Percentiles rank a stretch among this genome's conserved stretches.
These are phyloP conservation scores for Mus caroli DNA, from an alignment of 2,797 vertebrate species.

Conservation along the genomic window DNA sequence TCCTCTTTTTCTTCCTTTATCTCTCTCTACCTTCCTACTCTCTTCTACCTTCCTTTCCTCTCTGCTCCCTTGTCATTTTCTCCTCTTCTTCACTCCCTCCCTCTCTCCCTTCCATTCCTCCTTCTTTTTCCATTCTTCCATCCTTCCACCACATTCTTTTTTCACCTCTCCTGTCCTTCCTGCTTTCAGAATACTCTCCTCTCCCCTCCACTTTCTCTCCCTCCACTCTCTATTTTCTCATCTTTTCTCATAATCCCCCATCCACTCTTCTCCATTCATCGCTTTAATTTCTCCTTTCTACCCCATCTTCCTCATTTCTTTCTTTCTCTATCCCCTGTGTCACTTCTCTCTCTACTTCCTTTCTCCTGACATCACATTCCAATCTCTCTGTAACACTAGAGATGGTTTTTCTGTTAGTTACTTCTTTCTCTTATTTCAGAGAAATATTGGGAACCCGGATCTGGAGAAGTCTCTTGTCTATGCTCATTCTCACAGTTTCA, in stretches of 20 bases:
- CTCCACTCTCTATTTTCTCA: not conserved
- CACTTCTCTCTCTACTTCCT: too few species aligned
- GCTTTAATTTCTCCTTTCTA: not conserved
- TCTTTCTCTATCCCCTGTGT: not conserved
- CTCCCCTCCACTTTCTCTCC: not conserved
- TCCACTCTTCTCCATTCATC: not conserved
- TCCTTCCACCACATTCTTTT: too few species aligned
- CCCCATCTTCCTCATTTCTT: not conserved
- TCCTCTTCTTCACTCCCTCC: rapidly evolving
- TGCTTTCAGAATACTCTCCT: not conserved
- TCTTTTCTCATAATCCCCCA: not conserved
- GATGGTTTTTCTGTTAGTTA: not conserved
- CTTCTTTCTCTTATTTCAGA: not conserved
- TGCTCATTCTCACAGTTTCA: not conserved
- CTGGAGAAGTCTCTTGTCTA: not conserved
- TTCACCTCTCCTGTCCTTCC: not conserved
- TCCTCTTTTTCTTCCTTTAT: rapidly evolving
- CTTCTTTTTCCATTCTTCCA: not conserved
- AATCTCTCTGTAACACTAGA: not conserved
- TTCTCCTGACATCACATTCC: not conserved
- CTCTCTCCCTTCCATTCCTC: too few species aligned
- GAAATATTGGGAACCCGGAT: not conserved
- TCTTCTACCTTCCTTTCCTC: too few species aligned
- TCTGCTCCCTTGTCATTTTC: rapidly evolving
- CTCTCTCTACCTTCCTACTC: rapidly evolving